Evolutionary conservation across 1,140 invertebrate genomes (phyloP), one percentile per base, ranked within the genome.

Genomic region (Pseudomyrmex cubaensis): DNA sequence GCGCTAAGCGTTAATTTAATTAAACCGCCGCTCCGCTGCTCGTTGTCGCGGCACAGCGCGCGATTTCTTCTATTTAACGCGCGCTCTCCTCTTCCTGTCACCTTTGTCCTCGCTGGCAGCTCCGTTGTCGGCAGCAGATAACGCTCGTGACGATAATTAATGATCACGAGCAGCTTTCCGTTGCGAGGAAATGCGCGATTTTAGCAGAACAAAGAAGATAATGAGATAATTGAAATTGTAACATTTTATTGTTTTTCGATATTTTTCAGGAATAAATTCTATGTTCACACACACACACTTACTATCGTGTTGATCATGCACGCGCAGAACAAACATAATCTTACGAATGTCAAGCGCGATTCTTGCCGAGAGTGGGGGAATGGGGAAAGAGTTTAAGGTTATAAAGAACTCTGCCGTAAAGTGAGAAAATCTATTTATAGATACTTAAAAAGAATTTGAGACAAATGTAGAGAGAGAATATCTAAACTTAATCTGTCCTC

Each of bases 1-100:
- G 88, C 76, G 74, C 90, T 93, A 93, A 94, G 93, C 93, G 93
- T 94, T 94, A 93, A 94, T 94, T 94, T 94, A 94, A 94, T 94
- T 94, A 93, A 94, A 94, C 88, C 50, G 90, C 92, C 90, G 92
- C 91, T 84, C 86, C 84, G 90, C 62, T 62, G 67, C 57, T 13
- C 17, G 50, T 77, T 54, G 52, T 57, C 48, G 69, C 66, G 66
- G 57, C 61, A 35, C 61, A 35, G 35, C 76, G 62, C 77, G 77
- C 86, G 67, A 73, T 89, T 86, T 84, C 85, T 88, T 87, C 83
- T 88, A 67, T 82, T 85, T 88, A 73, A 12, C 12, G 4, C 69
- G 67, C 86, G 83, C 52, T 78, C 44, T 44, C 20, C 82, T 50
- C 35, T 48, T 17, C 35, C 35, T 46, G 74, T 77, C 59, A 48